Evolutionary conservation across 2,888 invertebrate genomes (phyloP).

Genomic region (Drosophila eohydei): DNA sequence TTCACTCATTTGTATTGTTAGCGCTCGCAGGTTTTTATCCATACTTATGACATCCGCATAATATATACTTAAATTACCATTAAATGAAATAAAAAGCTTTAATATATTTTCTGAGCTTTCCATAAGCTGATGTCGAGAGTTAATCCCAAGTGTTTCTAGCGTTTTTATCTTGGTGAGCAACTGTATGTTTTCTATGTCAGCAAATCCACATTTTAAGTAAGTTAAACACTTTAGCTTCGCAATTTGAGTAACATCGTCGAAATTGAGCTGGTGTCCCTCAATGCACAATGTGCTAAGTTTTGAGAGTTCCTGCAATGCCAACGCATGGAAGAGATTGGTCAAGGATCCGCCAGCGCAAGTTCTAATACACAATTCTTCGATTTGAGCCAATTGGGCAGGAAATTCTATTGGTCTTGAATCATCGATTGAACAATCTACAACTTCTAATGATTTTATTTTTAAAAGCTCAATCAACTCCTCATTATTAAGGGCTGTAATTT

Average conservation of each 20-base stretch:
- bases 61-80: background rate
- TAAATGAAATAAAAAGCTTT: background rate
- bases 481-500: background rate
- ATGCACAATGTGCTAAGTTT: background rate
- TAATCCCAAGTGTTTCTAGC: background rate
- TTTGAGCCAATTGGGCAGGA: background rate
- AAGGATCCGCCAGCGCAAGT: background rate
- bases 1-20: background rate
- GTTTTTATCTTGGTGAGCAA: background rate
- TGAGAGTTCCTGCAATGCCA: background rate
- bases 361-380: background rate
- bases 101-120: background rate
- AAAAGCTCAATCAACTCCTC: conserved; percentile 1
- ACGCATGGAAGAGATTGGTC: background rate
- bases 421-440: background rate
- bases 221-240: background rate
- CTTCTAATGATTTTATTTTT: background rate
- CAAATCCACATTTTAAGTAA: conserved; percentile 1
- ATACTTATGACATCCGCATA: background rate
- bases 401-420: background rate
- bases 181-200: background rate
- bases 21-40: background rate
- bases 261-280: background rate
- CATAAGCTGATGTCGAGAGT: background rate
- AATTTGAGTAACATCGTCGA: background rate